Base-by-base conservation (phyloP, 1,140 invertebrate species). In the Holotrichia oblita region DNA sequence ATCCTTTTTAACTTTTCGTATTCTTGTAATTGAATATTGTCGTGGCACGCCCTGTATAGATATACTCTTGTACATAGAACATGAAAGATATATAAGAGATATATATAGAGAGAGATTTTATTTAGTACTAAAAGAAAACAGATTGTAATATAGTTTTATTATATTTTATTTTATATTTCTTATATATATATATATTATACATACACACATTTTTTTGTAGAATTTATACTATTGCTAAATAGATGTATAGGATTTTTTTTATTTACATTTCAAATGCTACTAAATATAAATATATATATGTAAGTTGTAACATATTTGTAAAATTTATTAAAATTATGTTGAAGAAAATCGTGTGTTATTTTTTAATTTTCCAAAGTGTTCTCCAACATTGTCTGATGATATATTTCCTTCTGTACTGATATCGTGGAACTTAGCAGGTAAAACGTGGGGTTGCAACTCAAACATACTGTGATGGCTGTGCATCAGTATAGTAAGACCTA, bases 131-230 rank as follows among this genome's bases (percentile, higher is more conserved):
- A 41, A 69, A 27, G 12, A 69, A 69, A 22, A 27, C 20, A 69
- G 27, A 74, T 74, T 74, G 73, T 74, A 74, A 74, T 74, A 74
- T 74, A 74, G 73, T 44, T 74, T 74, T 74, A 74, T 74, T 74
- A 69, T 69, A 27, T 74, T 44, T 74, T 74, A 74, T 74, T 69
- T 69, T 69, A 69, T 20, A 69, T 3, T n/a, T 34, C 41, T 7
- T 12, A 34, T 72, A 34, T 40, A 40, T 6, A 41, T 41, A 20
- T n/a, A 34, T 4, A 34, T 34, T 41, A 20, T n/a, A 34, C 27
- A 34, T 34, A 34, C 27, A 34, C 27, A 34, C 27, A 34, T 42
- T 40, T 74, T 20, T 20, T 74, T 2, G 73, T 41, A 22, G 73
- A 40, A 42, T 74, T 44, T 74, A 74, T 44, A 40, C 73, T 74